Base-by-base conservation (phyloP, 2,797 vertebrate species). In the Setipinna tenuifilis region DNA sequence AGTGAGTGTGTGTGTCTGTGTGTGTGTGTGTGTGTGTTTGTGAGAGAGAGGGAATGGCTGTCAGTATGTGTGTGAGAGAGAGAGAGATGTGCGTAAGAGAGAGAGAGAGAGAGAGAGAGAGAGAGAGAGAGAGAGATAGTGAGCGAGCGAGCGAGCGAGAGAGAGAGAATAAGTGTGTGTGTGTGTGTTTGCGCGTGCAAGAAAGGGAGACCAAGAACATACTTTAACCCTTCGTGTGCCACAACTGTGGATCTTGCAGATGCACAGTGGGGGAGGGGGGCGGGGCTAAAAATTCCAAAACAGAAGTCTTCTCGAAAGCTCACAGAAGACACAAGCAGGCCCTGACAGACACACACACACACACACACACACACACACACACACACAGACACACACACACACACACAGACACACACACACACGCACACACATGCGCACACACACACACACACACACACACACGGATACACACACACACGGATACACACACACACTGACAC, bases 21-120 rank as follows among this genome's bases (percentile, higher is more conserved):
- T n/a, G 81, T 44, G 85, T 31, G 23, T 11, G n/a, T 25, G 61
- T 23, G 61, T 23, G 61, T 11, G 23, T 10, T n/a, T 11, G 61
- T 92, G 94, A 91, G 92, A 94, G 94, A 93, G 94, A 91, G 93
- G 95, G 95, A 95, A 94, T 93, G 92, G 94, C 94, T 96, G 97
- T 97, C 97, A 97, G 97, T 96, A 96, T 94, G 95, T 90, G 94
- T 86, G 88, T 89, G 85, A 92, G 46, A 23, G 61, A 92, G 46
- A 23, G 61, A 78, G 88, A 89, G 88, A 65, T 44, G 57, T 68
- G 86, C 23, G 48, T 68, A 54, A 75, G 71, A 54, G 46, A 54
- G 44, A 68, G 81, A 48, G 19, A 41, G 31, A 68, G 59, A 46
- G 58, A 48, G 85, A 31, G 82, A 83, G 44, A 75, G 54, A 48